Base-by-base conservation (phyloP, 37 sponge, comb jelly and placozoan genomes). In the Spongilla lacustris region DNA sequence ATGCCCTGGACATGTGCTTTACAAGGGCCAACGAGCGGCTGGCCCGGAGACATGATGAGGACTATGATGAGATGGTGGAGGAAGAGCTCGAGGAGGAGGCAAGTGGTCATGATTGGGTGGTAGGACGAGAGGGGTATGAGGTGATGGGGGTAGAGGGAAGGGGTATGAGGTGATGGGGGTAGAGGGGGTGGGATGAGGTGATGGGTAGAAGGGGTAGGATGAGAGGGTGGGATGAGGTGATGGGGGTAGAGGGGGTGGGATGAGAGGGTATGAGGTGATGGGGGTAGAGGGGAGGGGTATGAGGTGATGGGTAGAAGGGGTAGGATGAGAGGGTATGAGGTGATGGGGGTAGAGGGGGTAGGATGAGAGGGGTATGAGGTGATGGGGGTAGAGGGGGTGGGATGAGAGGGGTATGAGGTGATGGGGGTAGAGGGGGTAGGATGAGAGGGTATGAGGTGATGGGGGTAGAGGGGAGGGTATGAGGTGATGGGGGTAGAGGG, bases 11-110 rank as follows among this genome's bases (percentile, higher is more conserved):
- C 25, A 89, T 83, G 78, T 86, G 91, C 73, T 94, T 93, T 66
- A 77, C 83, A 10, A 93, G 89, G 36, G 93, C 87, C 30, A 91
- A 91, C 50, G 92, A 96, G 69, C 86, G 97, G 10, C 89, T 86
- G 58, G 85, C 89, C 67, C 37, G 89, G 83, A 83, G 96, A 70
- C 31, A 89, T 31, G 99, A 97, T 31, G 99, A 99, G 50, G 99
- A 99, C 67, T 95, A 97, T 32, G 99, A 99, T 84, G 99, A 99
- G 72, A 94, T 93, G 66, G 94, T 96, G 80, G 99, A 99, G 82
- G 98, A 99, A 48, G 92, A 91, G 58, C 85, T 99, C 14, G 87
- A 91, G 49, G 96, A 89, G 66, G 99, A 99, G 85, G 90, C 83
- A 32, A n/a, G n/a, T n/a, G n/a, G n/a, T n/a, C n/a, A n/a, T n/a